Evolutionary conservation across 2,113 vertebrate species (phyloP).

Genomic region (Calyptomena viridis): DNA sequence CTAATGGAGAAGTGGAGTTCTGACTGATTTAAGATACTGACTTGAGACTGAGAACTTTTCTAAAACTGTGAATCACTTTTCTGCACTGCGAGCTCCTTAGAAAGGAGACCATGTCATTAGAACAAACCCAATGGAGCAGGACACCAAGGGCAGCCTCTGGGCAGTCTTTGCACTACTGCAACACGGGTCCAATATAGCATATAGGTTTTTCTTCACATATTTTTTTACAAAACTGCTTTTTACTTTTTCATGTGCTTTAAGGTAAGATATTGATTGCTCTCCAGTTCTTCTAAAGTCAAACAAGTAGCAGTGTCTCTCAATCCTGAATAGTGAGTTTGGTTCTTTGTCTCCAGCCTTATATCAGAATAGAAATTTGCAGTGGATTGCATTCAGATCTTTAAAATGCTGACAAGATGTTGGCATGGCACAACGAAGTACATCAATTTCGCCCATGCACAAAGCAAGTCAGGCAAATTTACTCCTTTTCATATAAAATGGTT

Average conservation of each 20-base stretch:
- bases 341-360: neutral
- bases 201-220: neutral
- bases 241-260: neutral
- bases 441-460: neutral
- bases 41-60: neutral
- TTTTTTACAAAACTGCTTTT: neutral
- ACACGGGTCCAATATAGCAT: neutral
- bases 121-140: neutral
- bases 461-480: neutral
- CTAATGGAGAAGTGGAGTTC: neutral
- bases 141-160: neutral
- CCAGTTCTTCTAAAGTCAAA: neutral
- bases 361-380: neutral
- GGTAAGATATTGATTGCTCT: neutral
- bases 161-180: neutral
- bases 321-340: neutral
- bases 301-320: neutral
- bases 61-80: neutral
- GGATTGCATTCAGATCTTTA: neutral
- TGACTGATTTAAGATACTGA: neutral
- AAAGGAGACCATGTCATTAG: neutral
- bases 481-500: neutral
- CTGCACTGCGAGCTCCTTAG: neutral
- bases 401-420: neutral
- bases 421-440: neutral